Evolutionary conservation across 2,113 vertebrate species (phyloP), one percentile per base, ranked within the genome.

Genomic region (Capreolus pygargus): DNA sequence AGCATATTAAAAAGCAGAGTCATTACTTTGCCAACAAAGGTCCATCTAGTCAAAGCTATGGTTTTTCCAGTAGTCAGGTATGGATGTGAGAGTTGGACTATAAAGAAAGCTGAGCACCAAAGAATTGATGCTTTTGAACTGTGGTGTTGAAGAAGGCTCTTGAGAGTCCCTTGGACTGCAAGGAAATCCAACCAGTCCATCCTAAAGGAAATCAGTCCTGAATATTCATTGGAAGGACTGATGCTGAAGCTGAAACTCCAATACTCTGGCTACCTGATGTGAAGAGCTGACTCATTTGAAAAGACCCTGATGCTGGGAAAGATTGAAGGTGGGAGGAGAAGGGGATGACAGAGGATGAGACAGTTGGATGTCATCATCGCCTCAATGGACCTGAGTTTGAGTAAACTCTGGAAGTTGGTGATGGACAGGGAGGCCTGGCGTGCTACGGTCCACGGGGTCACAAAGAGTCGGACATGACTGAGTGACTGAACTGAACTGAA

Each of bases 371-470:
- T n/a, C 17, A 10, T 67, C 33, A 36, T 36, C 1, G 1, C n/a
- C 17, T 67, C 33, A 36, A 21, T 67, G 33, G 33, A n/a, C 33
- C n/a, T 67, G 7, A 67, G 8, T 67, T 33, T 67, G 64, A 67
- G 16, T 67, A 67, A 67, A 67, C 19, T 67, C 64, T 33, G 10
- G 64, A 8, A 36, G 8, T 36, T 21, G 9, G 17, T 70, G n/a
- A 36, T 21, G 17, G n/a, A 70, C 64, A 70, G 64, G 64, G 64
- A 70, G 64, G 64, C n/a, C n/a, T 70, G n/a, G n/a, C 0, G 1
- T 70, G 64, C n/a, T 70, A n/a, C 11, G 9, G n/a, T 70, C 9
- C n/a, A 70, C 3, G 4, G 19, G 4, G 64, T 70, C 0, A 0
- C 64, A 70, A 70, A 70, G n/a, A 21, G 64, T 36, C 5, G 4